Conservation (phyloP, 2,888 invertebrate genomes). For the Meloe dianella region DNA sequence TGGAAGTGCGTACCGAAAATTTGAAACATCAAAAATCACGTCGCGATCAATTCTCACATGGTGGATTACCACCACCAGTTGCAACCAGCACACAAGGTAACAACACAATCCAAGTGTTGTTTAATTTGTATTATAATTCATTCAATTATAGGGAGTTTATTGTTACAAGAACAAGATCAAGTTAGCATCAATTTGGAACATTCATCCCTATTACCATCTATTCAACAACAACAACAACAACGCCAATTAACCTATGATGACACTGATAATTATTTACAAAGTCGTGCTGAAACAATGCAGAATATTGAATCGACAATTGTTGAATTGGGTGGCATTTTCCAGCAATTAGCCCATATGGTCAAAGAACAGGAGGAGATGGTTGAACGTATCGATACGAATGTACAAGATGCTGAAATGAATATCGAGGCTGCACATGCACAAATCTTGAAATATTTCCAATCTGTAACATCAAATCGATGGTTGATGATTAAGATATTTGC, state of each 20-base stretch:
- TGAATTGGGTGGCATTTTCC: conserved; percentile 98
- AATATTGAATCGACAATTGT: conserved; percentile 99
- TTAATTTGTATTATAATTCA: not conserved
- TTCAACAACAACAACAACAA: conserved; percentile 63
- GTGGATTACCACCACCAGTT: conserved; percentile 68
- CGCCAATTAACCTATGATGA: conserved; percentile 82
- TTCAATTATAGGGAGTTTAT: conserved; percentile 53
- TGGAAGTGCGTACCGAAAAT: conserved; percentile 98
- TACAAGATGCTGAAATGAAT: conserved; percentile 93
- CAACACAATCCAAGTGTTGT: not conserved
- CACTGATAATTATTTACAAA: conserved; percentile 88
- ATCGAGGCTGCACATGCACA: conserved; percentile 98
- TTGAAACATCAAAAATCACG: conserved; percentile 93
- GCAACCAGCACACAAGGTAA: conserved; percentile 62
- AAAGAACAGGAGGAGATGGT: conserved; percentile 99
- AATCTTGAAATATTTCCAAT: conserved; percentile 97
- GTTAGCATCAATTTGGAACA: conserved; percentile 86
- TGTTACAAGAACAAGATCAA: conserved; percentile 68
- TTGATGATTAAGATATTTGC: conserved; percentile 99
- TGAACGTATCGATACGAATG: conserved; percentile 95
- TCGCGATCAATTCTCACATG: conserved; percentile 88
- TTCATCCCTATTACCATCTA: conserved; percentile 57
- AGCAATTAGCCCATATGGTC: conserved; percentile 95
- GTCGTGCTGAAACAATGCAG: conserved; percentile 97
- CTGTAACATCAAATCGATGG: conserved; percentile 96